Evolutionary conservation across 2,113 vertebrate species (phyloP), one percentile per base, ranked within the genome.

Genomic region (Lepus timidus): DNA sequence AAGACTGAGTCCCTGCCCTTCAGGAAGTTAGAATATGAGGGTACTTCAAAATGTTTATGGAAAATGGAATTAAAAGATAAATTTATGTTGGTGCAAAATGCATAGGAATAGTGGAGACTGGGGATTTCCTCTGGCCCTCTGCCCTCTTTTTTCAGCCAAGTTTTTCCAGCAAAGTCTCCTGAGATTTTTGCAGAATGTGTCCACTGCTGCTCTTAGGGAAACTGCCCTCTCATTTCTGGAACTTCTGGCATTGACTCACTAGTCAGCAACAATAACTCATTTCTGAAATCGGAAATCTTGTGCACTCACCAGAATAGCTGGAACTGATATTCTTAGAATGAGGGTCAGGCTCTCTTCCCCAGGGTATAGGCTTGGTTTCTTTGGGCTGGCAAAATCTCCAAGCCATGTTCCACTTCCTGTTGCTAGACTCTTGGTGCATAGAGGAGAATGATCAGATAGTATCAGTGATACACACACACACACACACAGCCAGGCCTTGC

Each of bases 311-410:
- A 76, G 20, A 81, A 61, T 87, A 84, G 23, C 36, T 81, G 64
- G 76, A 97, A 76, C 4, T 17, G 39, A 52, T 92, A 58, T 62
- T 85, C 62, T 92, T 68, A 92, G 88, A 85, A 70, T 73, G 64
- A 36, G 75, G 58, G 64, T 74, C 70, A 93, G 29, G 58, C 20
- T 76, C 64, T 93, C 76, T 62, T 74, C 44, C 20, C 52, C 58
- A 22, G 2, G 39, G 1, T 25, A 3, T 9, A 27, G 4, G 11
- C 31, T 68, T n/a, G 11, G 44, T 79, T 89, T n/a, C 65, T 74
- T 71, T 86, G 49, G 22, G 4, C 25, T 89, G 71, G 80, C 31
- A 91, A 44, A 74, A 73, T 92, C 84, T 82, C 68, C 51, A 61
- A 52, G 39, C 61, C 76, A 19, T 31, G 17, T 25, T 58, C 58